phyloP scores from a whole-genome alignment of 2,888 invertebrate species.

The Synergus japonicus region DNA sequence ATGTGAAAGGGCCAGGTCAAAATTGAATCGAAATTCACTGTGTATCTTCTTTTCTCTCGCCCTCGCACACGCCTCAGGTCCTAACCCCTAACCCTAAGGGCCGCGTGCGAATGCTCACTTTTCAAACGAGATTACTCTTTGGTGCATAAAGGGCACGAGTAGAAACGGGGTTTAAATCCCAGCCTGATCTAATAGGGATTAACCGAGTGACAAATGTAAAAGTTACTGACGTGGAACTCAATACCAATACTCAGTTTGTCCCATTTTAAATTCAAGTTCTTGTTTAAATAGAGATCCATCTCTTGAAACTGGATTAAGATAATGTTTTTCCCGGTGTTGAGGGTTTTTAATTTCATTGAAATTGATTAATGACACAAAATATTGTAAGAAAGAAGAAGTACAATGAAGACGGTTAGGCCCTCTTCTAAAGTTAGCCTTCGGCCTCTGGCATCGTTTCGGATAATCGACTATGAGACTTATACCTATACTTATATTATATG shows the following conservation, averaged over 20 bases:
- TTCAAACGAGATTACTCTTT: constrained; percentile 74
- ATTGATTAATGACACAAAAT: constrained; percentile 8
- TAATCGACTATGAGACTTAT: constrained; percentile 66
- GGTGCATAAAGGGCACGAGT: constrained; percentile 60
- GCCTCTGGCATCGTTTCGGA: constrained; percentile 65
- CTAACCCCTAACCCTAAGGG: constrained; percentile 11
- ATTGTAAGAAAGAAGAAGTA: constrained; percentile 43
- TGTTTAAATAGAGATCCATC: background rate
- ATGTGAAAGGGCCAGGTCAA: no score
- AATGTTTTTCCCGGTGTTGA: no score
- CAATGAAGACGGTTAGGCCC: constrained; percentile 47
- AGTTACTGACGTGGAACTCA: constrained; percentile 69
- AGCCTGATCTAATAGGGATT: constrained; percentile 75
- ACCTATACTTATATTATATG: constrained; percentile 69
- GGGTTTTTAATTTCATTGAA: background rate
- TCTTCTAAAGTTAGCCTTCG: constrained; percentile 57
- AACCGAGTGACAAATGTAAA: constrained; percentile 75
- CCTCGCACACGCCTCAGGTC: background rate
- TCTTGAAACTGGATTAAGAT: no score
- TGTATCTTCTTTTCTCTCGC: background rate
- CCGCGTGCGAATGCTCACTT: constrained; percentile 65
- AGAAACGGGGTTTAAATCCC: constrained; percentile 70
- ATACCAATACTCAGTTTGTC: constrained; percentile 55
- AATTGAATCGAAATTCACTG: no score
- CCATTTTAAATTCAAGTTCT: constrained; percentile 44